Evolutionary conservation across 2,797 vertebrate species (phyloP).

Genomic region (Silurus aristotelis): DNA sequence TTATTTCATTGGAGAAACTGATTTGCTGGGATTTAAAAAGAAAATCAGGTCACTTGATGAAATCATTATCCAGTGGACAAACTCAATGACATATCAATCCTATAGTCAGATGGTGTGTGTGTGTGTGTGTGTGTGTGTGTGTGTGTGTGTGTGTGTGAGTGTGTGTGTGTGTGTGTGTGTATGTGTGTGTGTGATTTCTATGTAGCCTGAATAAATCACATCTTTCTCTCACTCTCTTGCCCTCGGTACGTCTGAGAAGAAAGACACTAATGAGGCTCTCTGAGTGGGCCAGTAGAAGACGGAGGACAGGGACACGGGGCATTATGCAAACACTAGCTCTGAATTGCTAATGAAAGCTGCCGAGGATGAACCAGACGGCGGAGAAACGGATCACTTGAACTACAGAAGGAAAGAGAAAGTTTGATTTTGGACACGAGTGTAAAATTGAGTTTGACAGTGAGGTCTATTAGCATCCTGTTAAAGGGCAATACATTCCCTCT

Average conservation of each 20-base stretch:
- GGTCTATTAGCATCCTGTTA: constrained; percentile 68
- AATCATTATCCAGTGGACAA: neutral
- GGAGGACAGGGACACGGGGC: constrained; percentile 51
- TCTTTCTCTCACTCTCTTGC: constrained; percentile 48
- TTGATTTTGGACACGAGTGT: constrained; percentile 65
- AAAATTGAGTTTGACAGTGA: constrained; percentile 67
- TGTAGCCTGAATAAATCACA: constrained; percentile 51
- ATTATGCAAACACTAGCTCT: constrained; percentile 68
- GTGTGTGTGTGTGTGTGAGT: neutral
- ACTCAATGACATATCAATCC: neutral
- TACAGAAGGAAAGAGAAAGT: constrained; percentile 54
- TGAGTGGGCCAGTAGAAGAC: constrained; percentile 62
- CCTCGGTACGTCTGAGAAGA: constrained; percentile 47
- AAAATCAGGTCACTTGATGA: neutral
- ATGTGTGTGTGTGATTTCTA: neutral
- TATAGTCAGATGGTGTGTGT: neutral
- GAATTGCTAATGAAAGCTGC: constrained; percentile 65
- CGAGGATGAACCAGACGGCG: constrained; percentile 30
- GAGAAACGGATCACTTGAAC: neutral
- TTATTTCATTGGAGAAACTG: neutral
- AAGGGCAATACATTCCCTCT: constrained; percentile 67
- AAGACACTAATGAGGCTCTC: constrained; percentile 67
- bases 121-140: neutral
- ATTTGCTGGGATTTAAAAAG: neutral
- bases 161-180: constrained; percentile 14